These are phyloP conservation scores for Leucophenga montana DNA, from an alignment of 2,888 invertebrate genomes.

Conservation along the genomic window DNA sequence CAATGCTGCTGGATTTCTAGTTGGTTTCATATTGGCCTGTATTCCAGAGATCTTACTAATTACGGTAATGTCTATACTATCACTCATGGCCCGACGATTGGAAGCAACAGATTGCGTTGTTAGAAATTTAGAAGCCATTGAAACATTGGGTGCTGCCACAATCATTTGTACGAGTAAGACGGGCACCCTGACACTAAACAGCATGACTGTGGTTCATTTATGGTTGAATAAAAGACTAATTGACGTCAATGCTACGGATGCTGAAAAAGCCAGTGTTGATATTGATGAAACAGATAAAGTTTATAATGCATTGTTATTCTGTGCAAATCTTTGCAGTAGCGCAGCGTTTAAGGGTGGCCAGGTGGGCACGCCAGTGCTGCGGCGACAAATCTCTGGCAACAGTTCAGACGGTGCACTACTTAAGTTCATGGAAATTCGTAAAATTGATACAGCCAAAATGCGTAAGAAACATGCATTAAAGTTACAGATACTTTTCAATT, in stretches of 20 bases:
- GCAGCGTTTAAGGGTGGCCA: slow-evolving; percentile 98
- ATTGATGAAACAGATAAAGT: slow-evolving; percentile 81
- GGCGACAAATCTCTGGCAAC: slow-evolving; percentile 93
- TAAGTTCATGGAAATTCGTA: slow-evolving; percentile 91
- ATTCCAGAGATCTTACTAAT: slow-evolving; percentile 98
- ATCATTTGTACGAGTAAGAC: slow-evolving; percentile 99
- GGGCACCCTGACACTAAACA: slow-evolving; percentile 96
- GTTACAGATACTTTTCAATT: slow-evolving; percentile 94
- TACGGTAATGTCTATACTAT: slow-evolving; percentile 97
- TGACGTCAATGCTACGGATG: slow-evolving; percentile 96
- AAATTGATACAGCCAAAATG: slow-evolving; percentile 87
- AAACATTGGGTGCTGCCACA: slow-evolving; percentile 97
- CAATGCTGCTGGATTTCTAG: slow-evolving; percentile 98
- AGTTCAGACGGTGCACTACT: slow-evolving; percentile 94
- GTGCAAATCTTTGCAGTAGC: slow-evolving; percentile 96
- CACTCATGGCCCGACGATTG: slow-evolving; percentile 98
- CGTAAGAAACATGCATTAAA: slow-evolving; percentile 89
- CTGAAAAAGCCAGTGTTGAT: slow-evolving; percentile 92
- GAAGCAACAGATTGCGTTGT: slow-evolving; percentile 98
- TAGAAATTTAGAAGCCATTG: slow-evolving; percentile 98
- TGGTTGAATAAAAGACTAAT: slow-evolving; percentile 98
- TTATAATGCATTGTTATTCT: slow-evolving; percentile 83
- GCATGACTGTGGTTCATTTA: slow-evolving; percentile 99
- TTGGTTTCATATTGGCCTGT: slow-evolving; percentile 99
- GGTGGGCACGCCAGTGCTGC: slow-evolving; percentile 90